Conservation (phyloP, 2,888 invertebrate species). For the Hemicrepidius hirtus region DNA sequence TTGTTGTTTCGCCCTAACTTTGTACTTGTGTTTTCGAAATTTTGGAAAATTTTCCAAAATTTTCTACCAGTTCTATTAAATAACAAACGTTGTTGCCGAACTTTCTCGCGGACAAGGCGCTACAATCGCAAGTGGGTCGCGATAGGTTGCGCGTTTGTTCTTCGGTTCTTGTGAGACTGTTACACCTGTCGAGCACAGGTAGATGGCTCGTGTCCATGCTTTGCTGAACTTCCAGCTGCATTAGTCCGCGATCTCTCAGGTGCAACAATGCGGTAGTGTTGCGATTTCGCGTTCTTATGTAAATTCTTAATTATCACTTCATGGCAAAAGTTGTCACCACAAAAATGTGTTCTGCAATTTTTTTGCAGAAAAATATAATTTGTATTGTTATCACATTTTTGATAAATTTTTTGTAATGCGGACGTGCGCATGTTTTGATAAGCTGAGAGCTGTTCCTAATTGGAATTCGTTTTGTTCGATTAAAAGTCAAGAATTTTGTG, state of each 20-base stretch:
- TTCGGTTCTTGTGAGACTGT: slow-evolving; percentile 51
- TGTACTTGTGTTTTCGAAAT: neutral
- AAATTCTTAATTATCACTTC: neutral
- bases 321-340: neutral
- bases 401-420: slow-evolving; percentile 10
- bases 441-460: neutral
- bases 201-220: slow-evolving; percentile 53
- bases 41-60: no score
- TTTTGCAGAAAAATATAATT: neutral
- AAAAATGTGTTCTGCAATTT: neutral
- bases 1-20: no score
- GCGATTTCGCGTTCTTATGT: neutral
- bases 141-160: slow-evolving; percentile 51
- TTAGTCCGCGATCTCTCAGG: slow-evolving; percentile 35
- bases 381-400: neutral
- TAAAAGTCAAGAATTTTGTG: neutral
- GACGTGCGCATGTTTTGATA: slow-evolving; percentile 4
- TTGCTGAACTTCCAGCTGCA: slow-evolving; percentile 31
- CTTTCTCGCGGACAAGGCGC: slow-evolving; percentile 56
- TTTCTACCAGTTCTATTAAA: neutral
- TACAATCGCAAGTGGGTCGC: slow-evolving; percentile 58
- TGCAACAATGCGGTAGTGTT: slow-evolving; percentile 48
- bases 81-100: slow-evolving; percentile 30
- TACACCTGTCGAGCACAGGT: slow-evolving; percentile 57
- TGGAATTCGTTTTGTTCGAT: neutral